Base-by-base conservation (phyloP, 2,797 vertebrate species). In the Macropodus opercularis region DNA sequence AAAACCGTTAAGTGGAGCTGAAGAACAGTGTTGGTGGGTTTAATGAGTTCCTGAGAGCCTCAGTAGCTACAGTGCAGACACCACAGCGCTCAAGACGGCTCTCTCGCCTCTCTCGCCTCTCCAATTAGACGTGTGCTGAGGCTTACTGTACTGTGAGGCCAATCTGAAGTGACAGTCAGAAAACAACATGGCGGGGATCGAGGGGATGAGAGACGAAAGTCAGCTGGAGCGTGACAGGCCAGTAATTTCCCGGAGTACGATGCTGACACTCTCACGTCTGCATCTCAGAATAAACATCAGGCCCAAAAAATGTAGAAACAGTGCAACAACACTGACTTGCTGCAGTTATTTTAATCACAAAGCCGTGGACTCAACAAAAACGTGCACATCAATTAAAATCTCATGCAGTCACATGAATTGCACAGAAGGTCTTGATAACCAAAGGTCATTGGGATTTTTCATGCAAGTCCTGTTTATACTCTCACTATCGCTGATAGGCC, bases 161-260 rank as follows among this genome's bases (percentile, higher is more conserved):
- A 38, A 88, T 88, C 78, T 63, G 56, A 81, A 80, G 82, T 82
- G 88, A 89, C 84, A 85, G 71, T 68, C 65, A 76, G 69, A 81
- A 83, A 82, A 86, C 77, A 86, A 81, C 79, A 80, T 79, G 83
- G 76, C 51, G 58, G 60, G 63, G 77, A 80, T 34, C 64, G 72
- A 80, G 58, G 72, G 69, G 81, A 72, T 79, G 66, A 82, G 79
- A 73, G 81, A 85, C 71, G 75, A 82, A 72, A 79, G 80, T 83
- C 72, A 79, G 69, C 29, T 57, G 3, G 77, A 85, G 83, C 77
- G 54, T 87, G 84, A 87, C 78, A 77, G 80, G 69, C 60, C 73
- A 75, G 73, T 69, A 62, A 75, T 85, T 84, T 82, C 80, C 71
- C 69, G 69, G 83, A 80, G 79, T 50, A 12, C 62, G 49, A 23